Percentiles rank a stretch among this genome's conserved stretches.
phyloP scores from a whole-genome alignment of 2,888 invertebrate genomes.

The Lepidonotus clava region DNA sequence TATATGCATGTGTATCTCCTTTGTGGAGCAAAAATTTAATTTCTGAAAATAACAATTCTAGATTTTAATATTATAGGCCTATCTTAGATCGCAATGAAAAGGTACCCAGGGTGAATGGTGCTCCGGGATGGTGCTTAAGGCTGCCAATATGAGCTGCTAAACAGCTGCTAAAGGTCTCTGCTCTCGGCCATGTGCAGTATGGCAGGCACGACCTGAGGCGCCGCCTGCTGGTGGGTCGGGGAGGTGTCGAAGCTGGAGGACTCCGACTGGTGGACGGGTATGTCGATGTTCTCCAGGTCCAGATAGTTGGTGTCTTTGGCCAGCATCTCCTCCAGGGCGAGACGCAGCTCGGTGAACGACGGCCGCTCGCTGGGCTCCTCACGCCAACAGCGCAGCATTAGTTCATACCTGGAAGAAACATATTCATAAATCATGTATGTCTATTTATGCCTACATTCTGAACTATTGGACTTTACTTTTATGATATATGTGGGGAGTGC shows the following conservation, averaged over 20 bases:
- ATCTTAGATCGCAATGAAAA: no score
- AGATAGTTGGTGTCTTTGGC: conserved; percentile 75
- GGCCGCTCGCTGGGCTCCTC: conserved; percentile 75
- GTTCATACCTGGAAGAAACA: conserved; percentile 72
- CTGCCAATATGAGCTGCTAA: no score
- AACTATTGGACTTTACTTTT: no score
- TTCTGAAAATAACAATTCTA: no score
- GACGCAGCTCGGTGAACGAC: conserved; percentile 73
- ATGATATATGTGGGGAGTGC: no score
- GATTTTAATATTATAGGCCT: no score
- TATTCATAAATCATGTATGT: background rate
- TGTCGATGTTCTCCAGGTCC: conserved; percentile 68
- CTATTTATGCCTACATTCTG: background rate
- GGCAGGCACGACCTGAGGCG: background rate
- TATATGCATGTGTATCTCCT: no score
- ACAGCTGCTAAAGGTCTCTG: no score
- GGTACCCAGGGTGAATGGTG: no score
- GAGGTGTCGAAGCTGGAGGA: conserved; percentile 2
- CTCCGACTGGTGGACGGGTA: background rate
- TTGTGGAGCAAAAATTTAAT: no score
- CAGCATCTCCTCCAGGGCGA: conserved; percentile 75
- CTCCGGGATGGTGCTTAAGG: no score
- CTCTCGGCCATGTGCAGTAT: background rate
- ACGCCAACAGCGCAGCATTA: conserved; percentile 79
- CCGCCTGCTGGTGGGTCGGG: background rate